Conservation (phyloP, 2,797 vertebrate species). For the Mus caroli region DNA sequence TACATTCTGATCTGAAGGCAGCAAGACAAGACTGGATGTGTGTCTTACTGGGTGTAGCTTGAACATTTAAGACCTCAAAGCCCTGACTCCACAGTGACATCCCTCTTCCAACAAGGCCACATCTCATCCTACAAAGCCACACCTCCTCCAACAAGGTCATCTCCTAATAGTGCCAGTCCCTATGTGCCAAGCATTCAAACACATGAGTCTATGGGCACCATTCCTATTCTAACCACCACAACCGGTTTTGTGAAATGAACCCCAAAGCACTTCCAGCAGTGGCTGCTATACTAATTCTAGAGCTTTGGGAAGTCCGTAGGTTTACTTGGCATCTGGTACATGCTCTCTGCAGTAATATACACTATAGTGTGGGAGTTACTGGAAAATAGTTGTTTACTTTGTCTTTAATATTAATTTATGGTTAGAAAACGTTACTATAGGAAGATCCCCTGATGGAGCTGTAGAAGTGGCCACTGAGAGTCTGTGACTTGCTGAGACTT, state of each 20-base stretch:
- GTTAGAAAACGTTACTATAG: not conserved
- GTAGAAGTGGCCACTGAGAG: not conserved
- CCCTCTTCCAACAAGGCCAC: not conserved
- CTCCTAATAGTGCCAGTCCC: not conserved
- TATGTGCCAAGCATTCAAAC: not conserved
- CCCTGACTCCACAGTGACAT: no score
- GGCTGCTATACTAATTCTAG: not conserved
- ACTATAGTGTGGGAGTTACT: not conserved
- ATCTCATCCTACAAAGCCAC: not conserved
- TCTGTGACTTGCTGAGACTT: not conserved
- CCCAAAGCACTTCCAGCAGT: not conserved
- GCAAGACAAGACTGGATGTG: not conserved
- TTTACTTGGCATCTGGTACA: not conserved
- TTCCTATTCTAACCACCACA: not conserved
- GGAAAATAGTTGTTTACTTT: not conserved
- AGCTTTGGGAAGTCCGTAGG: no score
- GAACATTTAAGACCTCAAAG: not conserved
- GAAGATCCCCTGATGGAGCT: not conserved
- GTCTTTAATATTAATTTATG: not conserved
- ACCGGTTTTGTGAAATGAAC: conserved; percentile 10
- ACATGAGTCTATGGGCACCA: not conserved
- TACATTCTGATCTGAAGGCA: not conserved
- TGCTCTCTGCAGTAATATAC: not conserved
- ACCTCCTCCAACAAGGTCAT: not conserved
- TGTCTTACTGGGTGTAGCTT: not conserved